Evolutionary conservation across 2,113 vertebrate species (phyloP).

Genomic region (Eretmochelys imbricata): DNA sequence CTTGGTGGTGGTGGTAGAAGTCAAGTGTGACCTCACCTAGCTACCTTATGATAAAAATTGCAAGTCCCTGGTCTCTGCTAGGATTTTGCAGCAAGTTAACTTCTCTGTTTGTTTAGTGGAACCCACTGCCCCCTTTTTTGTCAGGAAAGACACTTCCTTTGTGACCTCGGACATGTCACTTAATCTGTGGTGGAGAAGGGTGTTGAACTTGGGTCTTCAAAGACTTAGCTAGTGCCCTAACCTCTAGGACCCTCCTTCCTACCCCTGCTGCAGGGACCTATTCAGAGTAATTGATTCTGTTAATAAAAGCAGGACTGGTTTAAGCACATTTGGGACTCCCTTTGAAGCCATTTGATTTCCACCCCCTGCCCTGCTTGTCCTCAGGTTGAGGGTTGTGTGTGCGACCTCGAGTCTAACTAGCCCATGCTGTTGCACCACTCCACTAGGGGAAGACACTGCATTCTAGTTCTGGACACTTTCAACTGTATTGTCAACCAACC

Average conservation of each 20-base stretch:
- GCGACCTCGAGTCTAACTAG: not conserved
- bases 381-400: not conserved
- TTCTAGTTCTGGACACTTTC: too few relatives aligned
- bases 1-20: not conserved
- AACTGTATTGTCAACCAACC: not conserved
- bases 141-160: not conserved
- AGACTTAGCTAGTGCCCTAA: not conserved
- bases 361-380: not conserved
- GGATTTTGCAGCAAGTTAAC: not conserved
- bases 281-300: not conserved
- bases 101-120: not conserved
- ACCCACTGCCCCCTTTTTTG: not conserved
- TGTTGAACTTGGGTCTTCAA: not conserved
- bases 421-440: not conserved
- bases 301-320: not conserved
- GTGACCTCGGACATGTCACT: not conserved
- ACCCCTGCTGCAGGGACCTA: not conserved
- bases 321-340: not conserved
- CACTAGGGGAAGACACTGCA: too few relatives aligned
- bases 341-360: not conserved
- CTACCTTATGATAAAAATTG: not conserved
- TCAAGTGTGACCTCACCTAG: not conserved
- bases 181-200: not conserved
- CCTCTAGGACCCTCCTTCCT: not conserved
- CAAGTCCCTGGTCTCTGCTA: not conserved